Conservation (phyloP, 2,113 vertebrate genomes). For the Sclerurus mexicanus region DNA sequence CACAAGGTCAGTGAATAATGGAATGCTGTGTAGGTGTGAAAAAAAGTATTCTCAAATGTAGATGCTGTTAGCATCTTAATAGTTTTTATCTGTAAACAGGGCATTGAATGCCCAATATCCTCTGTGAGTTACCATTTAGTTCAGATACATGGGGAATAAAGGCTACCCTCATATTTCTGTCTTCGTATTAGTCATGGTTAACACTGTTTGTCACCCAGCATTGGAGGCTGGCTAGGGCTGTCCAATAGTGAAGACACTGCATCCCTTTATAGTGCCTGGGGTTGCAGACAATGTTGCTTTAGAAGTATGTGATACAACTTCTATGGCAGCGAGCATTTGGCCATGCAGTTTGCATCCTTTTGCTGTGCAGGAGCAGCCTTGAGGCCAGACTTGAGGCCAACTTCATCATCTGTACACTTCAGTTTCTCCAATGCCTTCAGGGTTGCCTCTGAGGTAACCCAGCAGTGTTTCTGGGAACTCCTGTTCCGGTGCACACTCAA, state of each 20-base stretch:
- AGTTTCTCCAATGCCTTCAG: not conserved
- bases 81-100: not conserved
- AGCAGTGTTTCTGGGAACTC: not conserved
- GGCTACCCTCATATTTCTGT: not conserved
- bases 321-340: not conserved
- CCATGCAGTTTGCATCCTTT: not conserved
- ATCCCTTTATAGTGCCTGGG: not conserved
- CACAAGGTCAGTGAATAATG: not conserved
- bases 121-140: not conserved
- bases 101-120: not conserved
- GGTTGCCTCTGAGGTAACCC: not conserved
- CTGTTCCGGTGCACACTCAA: fast-evolving
- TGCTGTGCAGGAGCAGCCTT: not conserved
- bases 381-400: not conserved
- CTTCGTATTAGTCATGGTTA: not conserved
- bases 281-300: not conserved
- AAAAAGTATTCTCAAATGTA: not conserved
- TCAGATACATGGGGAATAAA: not conserved
- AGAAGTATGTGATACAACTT: not conserved
- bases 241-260: not conserved
- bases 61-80: not conserved
- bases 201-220: not conserved
- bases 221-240: not conserved
- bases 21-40: not conserved
- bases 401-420: not conserved